phyloP scores from a whole-genome alignment of 2,113 vertebrate genomes.

The Dinomys branickii region DNA sequence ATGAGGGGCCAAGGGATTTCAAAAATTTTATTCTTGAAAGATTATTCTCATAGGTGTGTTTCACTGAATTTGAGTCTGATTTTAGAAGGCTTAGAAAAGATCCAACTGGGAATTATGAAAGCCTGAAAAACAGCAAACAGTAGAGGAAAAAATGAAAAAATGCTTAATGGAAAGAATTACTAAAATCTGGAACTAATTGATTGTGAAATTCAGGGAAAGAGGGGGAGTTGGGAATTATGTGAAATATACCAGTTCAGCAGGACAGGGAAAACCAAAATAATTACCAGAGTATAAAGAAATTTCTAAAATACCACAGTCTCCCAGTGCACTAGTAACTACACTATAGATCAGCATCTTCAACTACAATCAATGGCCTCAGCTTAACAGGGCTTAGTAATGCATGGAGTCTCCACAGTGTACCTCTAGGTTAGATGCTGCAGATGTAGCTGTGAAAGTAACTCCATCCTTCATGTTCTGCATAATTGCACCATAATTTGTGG shows the following conservation, averaged over 20 bases:
- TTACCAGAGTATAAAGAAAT: neutral
- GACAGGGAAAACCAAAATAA: neutral
- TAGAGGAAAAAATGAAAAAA: neutral
- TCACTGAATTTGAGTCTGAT: neutral
- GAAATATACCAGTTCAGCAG: neutral
- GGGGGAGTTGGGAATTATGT: neutral
- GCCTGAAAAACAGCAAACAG: neutral
- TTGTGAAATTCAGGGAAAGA: neutral
- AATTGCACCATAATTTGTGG: neutral
- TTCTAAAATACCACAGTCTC: neutral
- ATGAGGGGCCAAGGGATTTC: neutral
- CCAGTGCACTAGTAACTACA: neutral
- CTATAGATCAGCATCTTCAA: neutral
- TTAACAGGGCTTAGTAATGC: neutral
- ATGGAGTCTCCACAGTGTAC: neutral
- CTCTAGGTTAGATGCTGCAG: neutral
- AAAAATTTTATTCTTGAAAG: slow-evolving; percentile 30
- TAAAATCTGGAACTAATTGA: neutral
- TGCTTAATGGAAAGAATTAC: neutral
- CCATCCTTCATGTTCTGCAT: neutral
- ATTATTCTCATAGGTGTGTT: neutral
- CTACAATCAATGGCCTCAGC: neutral
- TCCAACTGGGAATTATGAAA: neutral
- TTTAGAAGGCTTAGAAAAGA: neutral
- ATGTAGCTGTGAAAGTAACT: neutral